Evolutionary conservation across 2,888 invertebrate species (phyloP).

Genomic region (Gerris lacustris): DNA sequence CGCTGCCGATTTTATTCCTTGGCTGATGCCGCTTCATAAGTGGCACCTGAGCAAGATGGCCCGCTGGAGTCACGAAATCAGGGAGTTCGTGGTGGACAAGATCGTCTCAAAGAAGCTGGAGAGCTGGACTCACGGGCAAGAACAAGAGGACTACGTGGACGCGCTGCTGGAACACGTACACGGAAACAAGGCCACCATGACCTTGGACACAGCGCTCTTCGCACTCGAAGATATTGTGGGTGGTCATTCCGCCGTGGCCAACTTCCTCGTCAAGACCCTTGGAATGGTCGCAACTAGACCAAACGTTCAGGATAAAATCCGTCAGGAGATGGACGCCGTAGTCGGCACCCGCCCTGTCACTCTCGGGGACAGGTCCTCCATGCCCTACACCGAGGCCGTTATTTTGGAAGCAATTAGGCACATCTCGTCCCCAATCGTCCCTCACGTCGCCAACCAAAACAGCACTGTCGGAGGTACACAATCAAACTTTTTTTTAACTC

Average conservation of each 20-base stretch:
- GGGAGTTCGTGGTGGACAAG: slow-evolving; percentile 53
- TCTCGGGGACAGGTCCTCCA: slow-evolving; percentile 50
- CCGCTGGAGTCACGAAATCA: slow-evolving; percentile 57
- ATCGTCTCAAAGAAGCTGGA: slow-evolving; percentile 34
- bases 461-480: slow-evolving; percentile 48
- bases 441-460: slow-evolving; percentile 71
- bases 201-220: slow-evolving; percentile 64
- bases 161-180: slow-evolving; percentile 57
- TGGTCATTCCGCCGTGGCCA: slow-evolving; percentile 77
- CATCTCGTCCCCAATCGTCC: slow-evolving; percentile 78
- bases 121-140: slow-evolving; percentile 28
- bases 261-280: slow-evolving; percentile 63
- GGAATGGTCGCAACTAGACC: slow-evolving; percentile 49
- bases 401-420: slow-evolving; percentile 66
- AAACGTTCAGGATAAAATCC: slow-evolving; percentile 44
- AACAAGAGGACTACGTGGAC: slow-evolving; percentile 57
- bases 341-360: slow-evolving; percentile 48
- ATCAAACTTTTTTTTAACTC: too few relatives aligned
- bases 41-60: slow-evolving; percentile 50
- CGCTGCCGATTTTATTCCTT: slow-evolving; percentile 74
- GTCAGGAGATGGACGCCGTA: slow-evolving; percentile 52
- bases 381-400: slow-evolving; percentile 72
- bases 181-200: slow-evolving; percentile 49
- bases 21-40: slow-evolving; percentile 60
- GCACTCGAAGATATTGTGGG: slow-evolving; percentile 79